Percentiles rank a stretch among this genome's conserved stretches.
These are phyloP conservation scores for Leptogaster cylindrica DNA, from an alignment of 2,888 invertebrate genomes.

Conservation along the genomic window DNA sequence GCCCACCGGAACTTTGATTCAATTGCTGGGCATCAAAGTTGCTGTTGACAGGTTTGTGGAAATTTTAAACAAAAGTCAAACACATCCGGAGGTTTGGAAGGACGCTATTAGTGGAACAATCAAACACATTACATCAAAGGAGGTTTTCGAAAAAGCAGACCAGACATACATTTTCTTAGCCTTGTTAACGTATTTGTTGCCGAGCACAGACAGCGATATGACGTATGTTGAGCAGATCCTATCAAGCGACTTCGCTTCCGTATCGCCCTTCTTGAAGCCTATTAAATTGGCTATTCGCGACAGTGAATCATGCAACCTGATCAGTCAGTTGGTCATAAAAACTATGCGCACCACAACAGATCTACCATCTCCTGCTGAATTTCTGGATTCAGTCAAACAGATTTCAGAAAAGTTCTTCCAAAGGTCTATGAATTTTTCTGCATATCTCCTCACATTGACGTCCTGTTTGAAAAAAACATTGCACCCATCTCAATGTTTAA, in stretches of 20 bases:
- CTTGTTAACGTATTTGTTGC: conserved; percentile 70
- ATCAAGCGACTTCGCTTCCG: conserved; percentile 50
- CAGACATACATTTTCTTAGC: conserved; percentile 65
- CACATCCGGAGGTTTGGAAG: conserved; percentile 59
- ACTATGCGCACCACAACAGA: conserved; percentile 37
- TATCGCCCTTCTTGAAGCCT: conserved; percentile 4
- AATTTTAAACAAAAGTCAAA: conserved; percentile 63
- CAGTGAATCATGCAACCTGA: not conserved
- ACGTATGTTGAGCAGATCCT: conserved; percentile 61
- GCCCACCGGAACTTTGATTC: conserved; percentile 56
- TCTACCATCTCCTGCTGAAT: conserved; percentile 48
- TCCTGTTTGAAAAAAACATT: not conserved
- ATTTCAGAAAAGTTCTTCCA: conserved; percentile 47
- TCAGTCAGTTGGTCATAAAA: not conserved
- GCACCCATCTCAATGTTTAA: conserved; percentile 37
- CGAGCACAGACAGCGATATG: conserved; percentile 60
- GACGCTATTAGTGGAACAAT: conserved; percentile 61
- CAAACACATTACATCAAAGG: conserved; percentile 63
- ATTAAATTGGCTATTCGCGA: not conserved
- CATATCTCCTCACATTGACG: conserved; percentile 53
- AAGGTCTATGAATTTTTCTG: conserved; percentile 51
- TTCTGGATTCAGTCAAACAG: conserved; percentile 54
- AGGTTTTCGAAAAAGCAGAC: conserved; percentile 62
- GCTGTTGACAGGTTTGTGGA: conserved; percentile 64
- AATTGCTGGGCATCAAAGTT: conserved; percentile 62